Evolutionary conservation across 1,140 invertebrate species (phyloP), one percentile per base, ranked within the genome.

Genomic region (Helicoverpa zea): DNA sequence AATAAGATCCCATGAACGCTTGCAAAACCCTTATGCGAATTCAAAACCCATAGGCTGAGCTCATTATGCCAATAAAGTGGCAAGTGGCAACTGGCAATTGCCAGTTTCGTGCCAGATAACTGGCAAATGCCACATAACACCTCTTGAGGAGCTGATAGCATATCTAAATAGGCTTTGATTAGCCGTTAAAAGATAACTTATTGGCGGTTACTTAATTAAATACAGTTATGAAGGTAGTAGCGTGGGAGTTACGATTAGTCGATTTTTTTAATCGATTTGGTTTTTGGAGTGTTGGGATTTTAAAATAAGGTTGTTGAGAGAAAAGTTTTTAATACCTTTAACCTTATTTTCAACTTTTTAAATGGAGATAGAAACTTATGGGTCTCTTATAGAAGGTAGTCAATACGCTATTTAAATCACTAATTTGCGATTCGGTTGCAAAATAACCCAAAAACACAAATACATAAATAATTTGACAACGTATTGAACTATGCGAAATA

Each of bases 111-210:
- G 49, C 14, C 43, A 54, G 68, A 72, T 72, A 72, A 10, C 18
- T 54, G 49, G 49, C 49, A 54, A 72, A 49, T 11, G 64, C 14
- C 64, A 49, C 64, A 68, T 68, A 68, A 54, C 68, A 72, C 47
- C 68, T 52, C 68, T 5, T 72, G 49, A 72, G 49, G 12, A 29
- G 23, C 18, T 49, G 68, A 72, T 54, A 72, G 47, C 68, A 72
- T 30, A 72, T 72, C 68, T 72, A 72, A 72, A 72, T 52, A 72
- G 64, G 49, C 68, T 52, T 72, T 72, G 49, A 72, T 72, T 52
- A 54, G 12, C 49, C 68, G 49, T 72, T 72, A 72, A 66, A 54
- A 72, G 68, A 72, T 72, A 72, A 72, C 68, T 72, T 72, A 72
- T 30, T 72, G 68, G 18, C 23, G 30, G 29, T 72, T 54, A 72